Base-by-base conservation (phyloP, 2,888 invertebrate species). In the Agrochola macilenta region DNA sequence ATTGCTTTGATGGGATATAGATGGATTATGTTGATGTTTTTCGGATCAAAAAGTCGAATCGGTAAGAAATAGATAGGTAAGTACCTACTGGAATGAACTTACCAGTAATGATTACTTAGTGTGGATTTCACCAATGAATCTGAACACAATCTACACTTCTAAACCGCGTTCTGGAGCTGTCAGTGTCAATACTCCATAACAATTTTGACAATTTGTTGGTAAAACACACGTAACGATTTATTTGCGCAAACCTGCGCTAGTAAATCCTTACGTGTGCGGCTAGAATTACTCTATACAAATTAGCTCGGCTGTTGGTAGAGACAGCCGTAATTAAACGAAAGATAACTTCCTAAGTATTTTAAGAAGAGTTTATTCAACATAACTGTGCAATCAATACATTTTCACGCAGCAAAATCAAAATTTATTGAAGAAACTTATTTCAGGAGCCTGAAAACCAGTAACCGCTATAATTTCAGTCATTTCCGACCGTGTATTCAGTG, bases 391-490 rank as follows among this genome's bases (percentile, higher is more conserved):
- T 64, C 20, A 69, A 69, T 80, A 64, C 20, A 72, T 69, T 72
- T 75, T 23, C n/a, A 52, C 8, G 12, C 20, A 46, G 26, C 12
- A 49, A 69, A 57, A 73, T 69, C 12, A 71, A 61, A 69, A 73
- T 46, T 17, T 35, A 63, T 46, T 49, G 12, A 20, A 75, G 30
- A 66, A 76, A 39, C 35, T 39, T 66, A 75, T 78, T 76, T 73
- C 14, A 70, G 57, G 14, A 68, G 26, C 57, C 65, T 9, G 14
- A 76, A 85, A 76, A 35, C 80, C 73, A 76, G 66, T 71, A 78
- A 63, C 73, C 70, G 64, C 78, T 74, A 71, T 61, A 75, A 76
- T 81, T 85, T 79, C 60, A 81, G 70, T 14, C n/a, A 58, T 69
- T 77, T 73, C 66, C 76, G 65, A 74, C 52, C 60, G 72, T 61